These are phyloP conservation scores for Tridacna gigas DNA, from an alignment of 2,888 invertebrate genomes.

Conservation along the genomic window DNA sequence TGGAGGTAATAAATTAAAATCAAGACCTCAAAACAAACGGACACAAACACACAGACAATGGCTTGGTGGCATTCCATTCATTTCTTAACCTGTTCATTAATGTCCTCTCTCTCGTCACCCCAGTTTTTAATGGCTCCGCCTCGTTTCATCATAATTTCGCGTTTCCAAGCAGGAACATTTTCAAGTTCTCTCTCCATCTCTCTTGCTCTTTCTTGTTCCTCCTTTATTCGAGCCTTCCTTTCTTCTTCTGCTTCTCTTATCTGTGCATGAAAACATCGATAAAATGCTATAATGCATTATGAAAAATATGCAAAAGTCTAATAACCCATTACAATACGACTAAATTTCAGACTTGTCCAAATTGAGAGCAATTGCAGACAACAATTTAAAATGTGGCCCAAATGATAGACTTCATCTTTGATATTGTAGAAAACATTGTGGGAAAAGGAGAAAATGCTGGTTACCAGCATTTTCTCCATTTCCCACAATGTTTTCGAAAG, in stretches of 20 bases:
- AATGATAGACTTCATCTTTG: too few species aligned
- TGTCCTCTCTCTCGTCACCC: slow-evolving; percentile 70
- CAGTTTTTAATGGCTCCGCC: slow-evolving; percentile 71
- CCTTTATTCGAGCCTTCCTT: slow-evolving; percentile 43
- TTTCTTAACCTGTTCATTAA: slow-evolving; percentile 61
- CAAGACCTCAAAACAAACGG: background rate
- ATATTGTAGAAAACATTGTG: too few species aligned
- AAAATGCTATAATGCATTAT: too few species aligned
- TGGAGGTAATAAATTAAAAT: background rate
- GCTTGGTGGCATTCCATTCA: slow-evolving; percentile 4
- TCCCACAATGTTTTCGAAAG: too few species aligned
- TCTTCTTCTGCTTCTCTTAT: slow-evolving; percentile 53
- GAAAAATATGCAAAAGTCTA: too few species aligned
- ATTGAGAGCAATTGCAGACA: too few species aligned
- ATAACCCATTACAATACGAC: too few species aligned
- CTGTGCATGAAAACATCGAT: slow-evolving; percentile 14
- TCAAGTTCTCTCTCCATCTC: slow-evolving; percentile 70
- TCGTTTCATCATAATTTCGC: slow-evolving; percentile 75
- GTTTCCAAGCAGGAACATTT: slow-evolving; percentile 77
- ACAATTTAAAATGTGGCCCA: too few species aligned
- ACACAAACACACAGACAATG: background rate
- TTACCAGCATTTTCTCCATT: too few species aligned
- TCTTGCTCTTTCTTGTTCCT: slow-evolving; percentile 59
- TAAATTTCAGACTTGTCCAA: too few species aligned
- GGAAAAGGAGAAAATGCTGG: too few species aligned